Base-by-base conservation (phyloP, 2,888 invertebrate species). In the Notodonta ziczac region DNA sequence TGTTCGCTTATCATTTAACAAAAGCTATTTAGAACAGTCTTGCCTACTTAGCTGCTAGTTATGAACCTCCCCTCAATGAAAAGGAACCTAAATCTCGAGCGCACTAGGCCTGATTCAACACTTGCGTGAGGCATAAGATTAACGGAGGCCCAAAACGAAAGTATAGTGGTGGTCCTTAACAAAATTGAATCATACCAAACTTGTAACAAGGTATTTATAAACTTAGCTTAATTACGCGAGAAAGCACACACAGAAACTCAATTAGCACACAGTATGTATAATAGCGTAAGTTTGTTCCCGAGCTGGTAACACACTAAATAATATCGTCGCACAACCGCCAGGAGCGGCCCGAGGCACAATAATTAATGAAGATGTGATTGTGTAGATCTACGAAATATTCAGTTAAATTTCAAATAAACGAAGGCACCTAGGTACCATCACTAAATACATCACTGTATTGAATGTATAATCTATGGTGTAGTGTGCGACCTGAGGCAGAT, bases 301-400 rank as follows among this genome's bases (percentile, higher is more conserved):
- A 57, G 57, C 32, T 48, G 46, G 46, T 46, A 57, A 58, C 56
- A 24, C 35, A 35, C 52, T 65, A 59, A 67, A 63, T 58, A 64
- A 56, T 53, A 64, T 70, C n/a, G 63, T 65, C 67, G 44, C 59
- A 44, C 35, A 60, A 59, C 55, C 62, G 55, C 51, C 65, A 59
- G 39, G 56, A 14, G 67, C 70, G 51, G 65, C 60, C 61, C 48
- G 60, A 24, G 46, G 54, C 55, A 67, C 60, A 66, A 70, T 70
- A 52, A 62, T 52, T 73, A 73, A 76, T 62, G 74, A 70, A 67
- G 61, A 64, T 67, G 62, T 56, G 63, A 68, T 68, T 69, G 56
- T 59, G 57, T 56, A 59, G 63, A 70, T 67, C 72, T 57, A 60
- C 53, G 62, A 58, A 35, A 12, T 32, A 8, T 32, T 35, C 44